Percentiles rank a stretch among this genome's conserved stretches.
Evolutionary conservation across 2,797 vertebrate species (phyloP).

Genomic region (Peromyscus eremicus): DNA sequence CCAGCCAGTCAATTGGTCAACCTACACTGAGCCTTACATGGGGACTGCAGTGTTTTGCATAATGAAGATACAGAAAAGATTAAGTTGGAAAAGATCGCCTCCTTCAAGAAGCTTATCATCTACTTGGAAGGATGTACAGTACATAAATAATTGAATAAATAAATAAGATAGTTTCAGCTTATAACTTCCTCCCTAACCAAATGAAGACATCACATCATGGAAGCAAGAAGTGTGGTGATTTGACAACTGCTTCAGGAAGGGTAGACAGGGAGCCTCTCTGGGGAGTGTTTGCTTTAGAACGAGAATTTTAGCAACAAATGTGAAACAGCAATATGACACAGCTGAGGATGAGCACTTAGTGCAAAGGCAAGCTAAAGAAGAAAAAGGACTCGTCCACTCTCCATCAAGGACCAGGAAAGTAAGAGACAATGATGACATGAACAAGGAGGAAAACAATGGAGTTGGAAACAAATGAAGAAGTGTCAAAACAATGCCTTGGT

Average conservation of each 20-base stretch:
- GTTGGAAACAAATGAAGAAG: not conserved
- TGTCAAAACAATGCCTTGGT: not conserved
- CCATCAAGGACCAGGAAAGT: not conserved
- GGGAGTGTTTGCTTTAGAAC: not conserved
- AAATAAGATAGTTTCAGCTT: not conserved
- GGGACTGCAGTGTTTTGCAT: not conserved
- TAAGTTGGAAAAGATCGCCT: not conserved
- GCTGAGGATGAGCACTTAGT: not conserved
- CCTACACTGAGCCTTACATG: not conserved
- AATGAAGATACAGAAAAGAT: not conserved
- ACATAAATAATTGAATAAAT: not conserved
- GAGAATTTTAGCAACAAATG: not conserved
- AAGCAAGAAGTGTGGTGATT: not conserved
- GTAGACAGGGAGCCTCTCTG: not conserved
- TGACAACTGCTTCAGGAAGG: not conserved
- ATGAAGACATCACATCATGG: conserved; percentile 21
- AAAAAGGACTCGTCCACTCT: not conserved
- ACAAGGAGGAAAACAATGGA: not conserved
- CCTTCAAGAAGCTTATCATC: not conserved
- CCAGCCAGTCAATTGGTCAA: not conserved
- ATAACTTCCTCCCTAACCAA: conserved; percentile 1
- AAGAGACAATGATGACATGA: not conserved
- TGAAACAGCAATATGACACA: not conserved
- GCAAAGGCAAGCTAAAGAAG: not conserved
- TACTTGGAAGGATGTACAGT: not conserved